phyloP scores from a whole-genome alignment of 2,888 invertebrate genomes.

The Salpingus planirostris region DNA sequence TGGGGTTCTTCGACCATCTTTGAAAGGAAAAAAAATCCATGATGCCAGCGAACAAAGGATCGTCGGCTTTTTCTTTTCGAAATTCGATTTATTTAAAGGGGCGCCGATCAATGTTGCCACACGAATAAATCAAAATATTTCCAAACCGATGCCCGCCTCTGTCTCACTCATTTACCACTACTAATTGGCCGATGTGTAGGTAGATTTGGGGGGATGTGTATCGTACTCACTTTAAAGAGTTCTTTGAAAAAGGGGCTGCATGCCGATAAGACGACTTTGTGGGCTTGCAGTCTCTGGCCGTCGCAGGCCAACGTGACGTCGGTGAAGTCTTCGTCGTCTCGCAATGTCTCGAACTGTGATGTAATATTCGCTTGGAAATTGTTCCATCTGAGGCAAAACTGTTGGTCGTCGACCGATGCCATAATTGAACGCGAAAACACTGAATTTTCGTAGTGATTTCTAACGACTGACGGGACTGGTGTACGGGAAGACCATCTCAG shows the following conservation, averaged over 20 bases:
- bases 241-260: slow-evolving; percentile 85
- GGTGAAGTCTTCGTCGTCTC: slow-evolving; percentile 80
- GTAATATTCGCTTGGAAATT: slow-evolving; percentile 83
- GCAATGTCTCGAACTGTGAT: slow-evolving; percentile 74
- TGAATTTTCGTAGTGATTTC: slow-evolving; percentile 8
- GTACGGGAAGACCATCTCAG: slow-evolving; percentile 25
- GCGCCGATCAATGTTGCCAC: slow-evolving; percentile 9
- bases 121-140: slow-evolving; percentile 5
- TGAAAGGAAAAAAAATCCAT: slow-evolving; percentile 4
- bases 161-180: too few relatives aligned
- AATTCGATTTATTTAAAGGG: too few relatives aligned
- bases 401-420: slow-evolving; percentile 60
- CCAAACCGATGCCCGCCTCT: slow-evolving; percentile 6
- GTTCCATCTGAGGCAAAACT: slow-evolving; percentile 85
- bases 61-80: too few relatives aligned
- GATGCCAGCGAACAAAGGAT: too few relatives aligned
- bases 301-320: slow-evolving; percentile 83
- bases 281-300: slow-evolving; percentile 73
- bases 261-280: slow-evolving; percentile 77
- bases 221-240: slow-evolving; percentile 72
- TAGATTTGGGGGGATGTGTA: too few relatives aligned
- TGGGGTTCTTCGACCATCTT: too few relatives aligned
- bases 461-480: slow-evolving; percentile 11
- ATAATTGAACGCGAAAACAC: slow-evolving; percentile 19
- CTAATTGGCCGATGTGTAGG: too few relatives aligned